Evolutionary conservation across 2,113 vertebrate genomes (phyloP), one percentile per base, ranked within the genome.

Genomic region (Reinhardtius hippoglossoides): DNA sequence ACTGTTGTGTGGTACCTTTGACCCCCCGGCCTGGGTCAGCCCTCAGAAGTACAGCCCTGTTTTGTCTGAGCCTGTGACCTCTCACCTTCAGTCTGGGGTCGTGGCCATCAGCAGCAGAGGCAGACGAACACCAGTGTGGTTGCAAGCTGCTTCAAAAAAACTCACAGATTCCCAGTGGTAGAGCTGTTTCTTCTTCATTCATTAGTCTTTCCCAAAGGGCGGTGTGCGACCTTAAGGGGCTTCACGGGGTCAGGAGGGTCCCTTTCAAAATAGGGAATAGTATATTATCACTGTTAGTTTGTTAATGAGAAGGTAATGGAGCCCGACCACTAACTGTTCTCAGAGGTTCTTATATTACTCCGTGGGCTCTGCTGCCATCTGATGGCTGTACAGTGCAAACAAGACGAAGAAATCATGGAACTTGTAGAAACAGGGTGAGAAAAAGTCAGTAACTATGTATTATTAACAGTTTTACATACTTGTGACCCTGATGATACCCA

Each of bases 21-120:
- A 84, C 69, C 42, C 20, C 40, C 40, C 42, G 40, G 26, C 52
- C 61, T 69, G 54, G 52, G 62, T 74, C 67, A 69, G 35, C 10
- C 50, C 21, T 77, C 74, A 81, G 71, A 83, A 61, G 69, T 44
- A 60, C 73, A 81, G 44, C 65, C n/a, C 18, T 85, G 60, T 87
- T 88, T 81, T 74, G 74, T 83, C 82, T 81, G 42, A 77, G 42
- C 72, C 23, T 66, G 27, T 86, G 78, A 69, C 59, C 64, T 79
- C 35, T 80, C 67, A 74, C 76, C 71, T 62, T 52, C 8, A 58
- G 26, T 66, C 60, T 71, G 71, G 55, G 60, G 67, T 80, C 46
- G 56, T 23, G 69, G 23, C 60, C 80, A 67, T 56, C 68, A 79
- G 79, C 21, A 70, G 63, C 70, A 79, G 71, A 48, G 60, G 55